phyloP scores from a whole-genome alignment of 2,113 vertebrate genomes.

The Anoura caudifer region DNA sequence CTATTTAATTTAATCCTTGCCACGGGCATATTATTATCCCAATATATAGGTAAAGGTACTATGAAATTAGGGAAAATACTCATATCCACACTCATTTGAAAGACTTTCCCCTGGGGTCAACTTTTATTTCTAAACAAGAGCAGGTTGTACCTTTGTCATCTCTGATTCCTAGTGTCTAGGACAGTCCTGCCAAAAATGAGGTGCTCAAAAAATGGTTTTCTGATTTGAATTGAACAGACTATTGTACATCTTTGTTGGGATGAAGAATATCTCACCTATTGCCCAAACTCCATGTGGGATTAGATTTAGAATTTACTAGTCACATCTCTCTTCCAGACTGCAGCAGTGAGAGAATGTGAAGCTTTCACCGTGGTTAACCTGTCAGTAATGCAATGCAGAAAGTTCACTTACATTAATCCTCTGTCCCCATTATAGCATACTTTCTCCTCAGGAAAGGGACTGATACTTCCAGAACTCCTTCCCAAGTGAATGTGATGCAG shows the following conservation, averaged over 20 bases:
- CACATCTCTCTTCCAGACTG: not conserved
- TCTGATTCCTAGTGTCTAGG: not conserved
- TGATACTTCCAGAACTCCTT: not conserved
- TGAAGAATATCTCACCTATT: not conserved
- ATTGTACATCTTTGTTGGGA: not conserved
- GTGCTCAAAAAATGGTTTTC: not conserved
- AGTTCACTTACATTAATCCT: not conserved
- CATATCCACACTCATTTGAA: not conserved
- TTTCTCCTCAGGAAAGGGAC: not conserved
- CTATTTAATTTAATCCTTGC: not conserved
- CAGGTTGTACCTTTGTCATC: not conserved
- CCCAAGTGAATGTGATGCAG: not conserved
- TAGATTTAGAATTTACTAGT: not conserved
- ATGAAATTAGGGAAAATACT: not conserved
- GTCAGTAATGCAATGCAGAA: not conserved
- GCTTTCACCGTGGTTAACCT: not conserved
- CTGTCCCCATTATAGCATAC: not conserved
- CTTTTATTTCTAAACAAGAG: not conserved
- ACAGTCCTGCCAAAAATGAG: not conserved
- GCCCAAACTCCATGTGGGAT: not conserved
- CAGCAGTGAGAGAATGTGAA: not conserved
- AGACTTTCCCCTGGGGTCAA: not conserved
- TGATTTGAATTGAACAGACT: not conserved
- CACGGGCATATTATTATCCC: not conserved
- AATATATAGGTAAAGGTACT: not conserved